Conservation (phyloP, 1,140 invertebrate genomes). For the Holcopasites calliopsidis region DNA sequence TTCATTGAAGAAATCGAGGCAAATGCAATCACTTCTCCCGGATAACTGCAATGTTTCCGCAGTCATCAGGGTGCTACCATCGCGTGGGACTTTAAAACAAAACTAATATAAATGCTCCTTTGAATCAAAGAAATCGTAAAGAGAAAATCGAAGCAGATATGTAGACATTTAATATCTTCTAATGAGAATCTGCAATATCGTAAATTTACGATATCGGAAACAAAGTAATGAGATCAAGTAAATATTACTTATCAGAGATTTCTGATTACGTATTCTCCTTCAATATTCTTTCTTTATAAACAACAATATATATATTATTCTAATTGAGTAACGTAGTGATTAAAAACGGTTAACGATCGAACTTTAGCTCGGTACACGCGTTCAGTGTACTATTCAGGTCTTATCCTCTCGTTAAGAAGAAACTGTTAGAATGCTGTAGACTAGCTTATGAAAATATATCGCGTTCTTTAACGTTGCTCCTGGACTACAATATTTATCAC, state of each 20-base stretch:
- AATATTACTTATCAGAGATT: not conserved
- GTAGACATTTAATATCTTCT: not conserved
- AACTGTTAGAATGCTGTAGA: slow-evolving; percentile 57
- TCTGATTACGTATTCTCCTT: not conserved
- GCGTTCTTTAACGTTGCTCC: slow-evolving; percentile 51
- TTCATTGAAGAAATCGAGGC: slow-evolving; percentile 3
- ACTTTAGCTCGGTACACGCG: not conserved
- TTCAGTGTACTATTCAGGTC: slow-evolving; percentile 12
- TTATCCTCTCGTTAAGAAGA: slow-evolving; percentile 23
- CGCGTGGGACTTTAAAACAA: not conserved
- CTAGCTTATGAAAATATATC: slow-evolving; percentile 73
- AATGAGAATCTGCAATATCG: not conserved
- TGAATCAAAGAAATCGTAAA: not conserved
- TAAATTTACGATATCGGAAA: not conserved
- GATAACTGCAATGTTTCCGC: slow-evolving; percentile 1
- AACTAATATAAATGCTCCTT: not conserved
- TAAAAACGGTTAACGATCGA: slow-evolving; percentile 3
- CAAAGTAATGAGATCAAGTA: not conserved
- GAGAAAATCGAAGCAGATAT: not conserved
- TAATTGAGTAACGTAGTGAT: slow-evolving; percentile 14
- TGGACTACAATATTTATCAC: slow-evolving; percentile 62
- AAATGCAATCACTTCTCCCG: not conserved
- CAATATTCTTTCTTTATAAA: slow-evolving; percentile 7
- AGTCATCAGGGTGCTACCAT: slow-evolving; percentile 1
- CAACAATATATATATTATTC: not conserved